These are phyloP conservation scores for Steinernema scapterisci DNA, from an alignment of 2,888 invertebrate species.

Conservation along the genomic window DNA sequence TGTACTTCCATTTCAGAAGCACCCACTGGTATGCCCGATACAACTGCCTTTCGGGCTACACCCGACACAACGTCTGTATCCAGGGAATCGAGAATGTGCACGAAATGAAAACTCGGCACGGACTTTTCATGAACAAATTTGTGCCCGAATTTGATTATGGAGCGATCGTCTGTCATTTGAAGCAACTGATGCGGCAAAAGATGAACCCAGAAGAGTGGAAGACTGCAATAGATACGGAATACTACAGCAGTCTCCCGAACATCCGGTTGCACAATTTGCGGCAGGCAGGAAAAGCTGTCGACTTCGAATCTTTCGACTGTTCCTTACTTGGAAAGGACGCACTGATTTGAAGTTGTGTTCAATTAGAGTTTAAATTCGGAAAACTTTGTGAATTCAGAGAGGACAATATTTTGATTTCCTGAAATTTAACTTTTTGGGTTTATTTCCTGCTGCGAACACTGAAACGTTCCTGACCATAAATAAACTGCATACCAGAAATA, in stretches of 20 bases:
- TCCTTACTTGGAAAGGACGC: conserved; percentile 3
- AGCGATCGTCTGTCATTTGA: conserved; percentile 8
- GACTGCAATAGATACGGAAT: neutral
- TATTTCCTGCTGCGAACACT: too few species aligned
- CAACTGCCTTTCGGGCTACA: neutral
- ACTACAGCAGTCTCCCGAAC: neutral
- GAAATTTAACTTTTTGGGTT: too few species aligned
- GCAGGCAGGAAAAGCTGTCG: neutral
- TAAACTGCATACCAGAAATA: too few species aligned
- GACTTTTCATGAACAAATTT: conserved; percentile 16
- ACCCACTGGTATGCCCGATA: conserved; percentile 7
- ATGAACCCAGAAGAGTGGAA: neutral
- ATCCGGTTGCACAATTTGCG: neutral
- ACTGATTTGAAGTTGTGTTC: neutral
- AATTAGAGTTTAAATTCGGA: too few species aligned
- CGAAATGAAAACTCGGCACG: conserved; percentile 7
- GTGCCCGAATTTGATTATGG: conserved; percentile 13
- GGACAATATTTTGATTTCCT: too few species aligned
- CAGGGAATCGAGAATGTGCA: neutral
- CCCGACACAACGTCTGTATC: conserved; percentile 10
- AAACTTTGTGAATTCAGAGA: too few species aligned
- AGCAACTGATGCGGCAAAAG: neutral
- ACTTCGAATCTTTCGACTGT: neutral
- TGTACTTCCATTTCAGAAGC: neutral
- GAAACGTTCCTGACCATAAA: too few species aligned